A percentile compares a stretch with the other conserved stretches of the same genome.
Conservation (phyloP, 2,888 invertebrate genomes). For the Drosophila mimica region DNA sequence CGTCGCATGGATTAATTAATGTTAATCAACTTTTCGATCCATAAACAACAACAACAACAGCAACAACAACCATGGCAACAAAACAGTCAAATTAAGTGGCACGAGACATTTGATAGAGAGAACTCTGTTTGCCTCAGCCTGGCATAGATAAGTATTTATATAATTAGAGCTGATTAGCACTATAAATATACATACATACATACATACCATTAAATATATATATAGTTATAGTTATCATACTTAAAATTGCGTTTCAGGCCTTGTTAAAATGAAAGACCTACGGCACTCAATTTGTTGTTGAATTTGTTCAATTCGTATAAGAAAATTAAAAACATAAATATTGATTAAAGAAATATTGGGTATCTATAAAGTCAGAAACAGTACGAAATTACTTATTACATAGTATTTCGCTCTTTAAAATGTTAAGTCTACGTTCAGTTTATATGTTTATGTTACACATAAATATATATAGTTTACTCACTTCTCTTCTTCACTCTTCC, state of each 20-base stretch:
- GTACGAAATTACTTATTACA: neutral
- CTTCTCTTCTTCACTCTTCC: too few relatives aligned
- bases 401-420: neutral
- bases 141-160: slow-evolving; percentile 51
- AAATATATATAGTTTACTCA: neutral
- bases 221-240: slow-evolving; percentile 39
- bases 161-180: slow-evolving; percentile 63
- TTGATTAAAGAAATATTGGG: neutral
- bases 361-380: neutral
- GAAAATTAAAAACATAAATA: neutral
- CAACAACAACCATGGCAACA: slow-evolving; percentile 29
- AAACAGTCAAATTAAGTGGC: slow-evolving; percentile 50
- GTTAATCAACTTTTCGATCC: slow-evolving; percentile 78
- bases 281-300: neutral
- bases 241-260: slow-evolving; percentile 36
- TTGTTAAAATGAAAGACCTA: slow-evolving; percentile 1
- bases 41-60: slow-evolving; percentile 42
- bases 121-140: slow-evolving; percentile 9
- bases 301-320: neutral
- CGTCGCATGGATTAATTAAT: slow-evolving; percentile 75
- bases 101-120: slow-evolving; percentile 56
- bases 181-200: neutral
- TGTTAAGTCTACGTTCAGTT: neutral
- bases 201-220: neutral
- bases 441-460: neutral